phyloP scores from a whole-genome alignment of 2,113 vertebrate species.

The Rana temporaria region DNA sequence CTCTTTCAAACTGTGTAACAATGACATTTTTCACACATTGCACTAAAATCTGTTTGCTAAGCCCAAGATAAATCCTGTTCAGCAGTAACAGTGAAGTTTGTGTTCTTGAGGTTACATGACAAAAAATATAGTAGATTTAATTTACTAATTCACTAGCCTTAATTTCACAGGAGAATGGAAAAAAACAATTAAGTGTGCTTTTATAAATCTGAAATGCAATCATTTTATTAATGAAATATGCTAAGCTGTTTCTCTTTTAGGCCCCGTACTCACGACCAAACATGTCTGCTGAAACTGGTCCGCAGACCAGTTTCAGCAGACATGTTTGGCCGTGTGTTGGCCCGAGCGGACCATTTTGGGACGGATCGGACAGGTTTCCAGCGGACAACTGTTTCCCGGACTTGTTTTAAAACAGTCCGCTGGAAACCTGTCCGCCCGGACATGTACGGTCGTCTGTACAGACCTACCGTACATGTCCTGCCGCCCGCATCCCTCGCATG shows the following conservation, averaged over 20 bases:
- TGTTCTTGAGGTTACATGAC: neutral
- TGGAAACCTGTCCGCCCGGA: too few species aligned
- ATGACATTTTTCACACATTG: constrained; percentile 1
- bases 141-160: neutral
- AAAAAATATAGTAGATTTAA: constrained; percentile 19
- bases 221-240: neutral
- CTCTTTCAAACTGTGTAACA: neutral
- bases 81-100: neutral
- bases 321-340: too few species aligned
- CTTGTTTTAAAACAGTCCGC: too few species aligned
- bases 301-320: too few species aligned
- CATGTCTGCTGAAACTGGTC: too few species aligned
- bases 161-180: neutral
- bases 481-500: too few species aligned
- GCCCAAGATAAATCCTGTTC: neutral
- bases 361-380: too few species aligned
- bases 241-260: neutral
- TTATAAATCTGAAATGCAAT: neutral
- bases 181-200: constrained; percentile 6
- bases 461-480: too few species aligned
- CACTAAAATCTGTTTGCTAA: constrained; percentile 2
- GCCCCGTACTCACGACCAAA: too few species aligned
- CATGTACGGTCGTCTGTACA: too few species aligned
- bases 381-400: too few species aligned
- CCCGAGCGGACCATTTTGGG: too few species aligned